These are phyloP conservation scores for Clarias fuscus DNA, from an alignment of 2,797 vertebrate genomes.

Conservation along the genomic window DNA sequence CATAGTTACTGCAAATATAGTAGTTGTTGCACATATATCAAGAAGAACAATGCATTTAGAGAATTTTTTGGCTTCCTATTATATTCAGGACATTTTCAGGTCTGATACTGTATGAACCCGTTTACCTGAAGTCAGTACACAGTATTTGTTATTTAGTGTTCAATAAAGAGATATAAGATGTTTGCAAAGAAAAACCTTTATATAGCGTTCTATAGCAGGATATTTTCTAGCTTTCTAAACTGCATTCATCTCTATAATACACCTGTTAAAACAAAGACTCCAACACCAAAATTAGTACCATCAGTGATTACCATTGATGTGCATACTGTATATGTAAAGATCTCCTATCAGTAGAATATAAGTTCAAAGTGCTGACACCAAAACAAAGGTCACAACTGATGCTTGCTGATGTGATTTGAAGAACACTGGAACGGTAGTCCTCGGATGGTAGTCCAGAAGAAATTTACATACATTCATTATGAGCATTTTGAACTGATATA, in stretches of 20 bases:
- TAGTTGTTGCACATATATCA: neutral
- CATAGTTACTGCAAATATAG: neutral
- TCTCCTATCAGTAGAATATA: constrained; percentile 8
- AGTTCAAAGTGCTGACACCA: constrained; percentile 23
- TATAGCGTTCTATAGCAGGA: neutral
- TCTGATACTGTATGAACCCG: constrained; percentile 9
- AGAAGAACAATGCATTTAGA: neutral
- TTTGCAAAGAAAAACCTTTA: neutral
- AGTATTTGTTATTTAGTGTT: neutral
- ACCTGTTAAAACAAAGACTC: neutral
- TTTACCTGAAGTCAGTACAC: neutral
- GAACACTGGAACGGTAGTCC: neutral
- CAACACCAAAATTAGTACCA: constrained; percentile 14
- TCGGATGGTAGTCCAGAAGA: neutral
- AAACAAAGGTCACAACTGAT: constrained; percentile 6
- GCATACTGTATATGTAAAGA: neutral
- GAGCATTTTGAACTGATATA: too few relatives aligned
- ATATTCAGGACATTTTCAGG: constrained; percentile 15
- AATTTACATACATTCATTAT: too few relatives aligned
- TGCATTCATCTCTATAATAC: neutral
- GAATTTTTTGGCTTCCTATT: neutral
- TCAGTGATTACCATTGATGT: neutral
- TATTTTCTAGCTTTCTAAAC: neutral
- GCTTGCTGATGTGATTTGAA: constrained; percentile 20
- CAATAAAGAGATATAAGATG: constrained; percentile 5